Percentiles rank a stretch among this genome's conserved stretches.
Evolutionary conservation across 2,113 vertebrate genomes (phyloP).

Genomic region (Nannospalax galili): DNA sequence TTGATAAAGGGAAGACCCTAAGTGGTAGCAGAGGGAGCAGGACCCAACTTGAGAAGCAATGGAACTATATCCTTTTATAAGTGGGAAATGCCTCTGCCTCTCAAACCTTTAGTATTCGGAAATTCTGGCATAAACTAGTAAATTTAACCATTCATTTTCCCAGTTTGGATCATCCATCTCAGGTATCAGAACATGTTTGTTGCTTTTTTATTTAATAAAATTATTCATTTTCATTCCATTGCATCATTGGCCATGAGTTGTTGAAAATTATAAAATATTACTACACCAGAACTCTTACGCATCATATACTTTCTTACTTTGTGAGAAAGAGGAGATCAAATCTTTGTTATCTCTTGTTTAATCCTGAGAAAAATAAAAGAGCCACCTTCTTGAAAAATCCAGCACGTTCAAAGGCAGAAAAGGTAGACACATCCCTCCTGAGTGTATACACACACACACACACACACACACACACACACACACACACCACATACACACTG

Average conservation of each 20-base stretch:
- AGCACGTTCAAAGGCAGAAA: slow-evolving; percentile 3
- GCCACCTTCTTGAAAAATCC: neutral
- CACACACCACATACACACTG: neutral
- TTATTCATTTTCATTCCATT: neutral
- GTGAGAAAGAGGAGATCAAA: neutral
- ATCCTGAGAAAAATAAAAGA: neutral
- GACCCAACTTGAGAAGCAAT: neutral
- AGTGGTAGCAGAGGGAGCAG: neutral
- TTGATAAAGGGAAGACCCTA: neutral
- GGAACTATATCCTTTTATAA: neutral
- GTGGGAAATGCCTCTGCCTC: fast-evolving
- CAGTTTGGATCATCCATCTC: neutral
- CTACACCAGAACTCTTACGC: neutral
- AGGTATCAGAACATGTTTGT: neutral
- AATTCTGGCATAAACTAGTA: neutral
- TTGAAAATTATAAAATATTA: neutral
- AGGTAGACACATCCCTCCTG: neutral
- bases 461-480: neutral
- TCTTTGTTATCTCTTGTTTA: neutral
- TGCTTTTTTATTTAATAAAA: neutral
- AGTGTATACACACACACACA: neutral
- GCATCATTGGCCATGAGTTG: neutral
- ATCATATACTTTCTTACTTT: neutral
- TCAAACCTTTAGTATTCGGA: too few species aligned
- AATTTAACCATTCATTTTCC: neutral